Evolutionary conservation across 1,140 invertebrate genomes (phyloP).

Genomic region (Philopotamus ludificatus): DNA sequence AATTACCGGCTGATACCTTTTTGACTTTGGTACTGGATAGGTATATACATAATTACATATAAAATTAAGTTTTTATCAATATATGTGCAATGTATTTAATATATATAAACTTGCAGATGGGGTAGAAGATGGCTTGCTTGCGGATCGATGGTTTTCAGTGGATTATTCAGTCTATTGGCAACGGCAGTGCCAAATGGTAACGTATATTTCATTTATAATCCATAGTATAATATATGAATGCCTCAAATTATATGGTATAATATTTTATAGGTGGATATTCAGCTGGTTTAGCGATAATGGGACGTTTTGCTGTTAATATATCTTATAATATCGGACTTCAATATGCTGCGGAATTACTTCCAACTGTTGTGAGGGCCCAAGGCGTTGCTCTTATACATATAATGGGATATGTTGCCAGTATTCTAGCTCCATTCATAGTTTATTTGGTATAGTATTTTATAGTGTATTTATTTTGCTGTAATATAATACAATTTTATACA

Average conservation of each 20-base stretch:
- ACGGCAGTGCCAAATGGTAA: conserved; percentile 67
- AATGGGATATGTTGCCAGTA: conserved; percentile 80
- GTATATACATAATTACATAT: conserved; percentile 37
- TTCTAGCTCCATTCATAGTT: conserved; percentile 79
- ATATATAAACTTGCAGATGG: conserved; percentile 54
- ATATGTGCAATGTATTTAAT: neutral
- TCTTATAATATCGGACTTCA: conserved; percentile 88
- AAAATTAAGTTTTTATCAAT: neutral
- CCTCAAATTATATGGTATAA: conserved; percentile 3
- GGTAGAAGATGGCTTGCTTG: conserved; percentile 82
- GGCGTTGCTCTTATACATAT: conserved; percentile 82
- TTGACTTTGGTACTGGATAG: conserved; percentile 74
- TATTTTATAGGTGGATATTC: conserved; percentile 62
- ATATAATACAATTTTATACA: neutral
- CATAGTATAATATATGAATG: neutral
- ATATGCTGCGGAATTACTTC: conserved; percentile 82
- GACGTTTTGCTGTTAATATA: conserved; percentile 81
- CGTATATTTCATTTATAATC: conserved; percentile 31
- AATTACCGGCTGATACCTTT: conserved; percentile 80
- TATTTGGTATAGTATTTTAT: conserved; percentile 63
- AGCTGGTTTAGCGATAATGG: conserved; percentile 71
- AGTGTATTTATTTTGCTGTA: conserved; percentile 4
- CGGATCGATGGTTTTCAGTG: conserved; percentile 74
- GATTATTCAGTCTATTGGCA: conserved; percentile 76
- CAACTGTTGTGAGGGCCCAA: conserved; percentile 82